A percentile compares a stretch with the other conserved stretches of the same genome.
phyloP scores from a whole-genome alignment of 2,888 invertebrate genomes.

The Hedychridium roseum region DNA sequence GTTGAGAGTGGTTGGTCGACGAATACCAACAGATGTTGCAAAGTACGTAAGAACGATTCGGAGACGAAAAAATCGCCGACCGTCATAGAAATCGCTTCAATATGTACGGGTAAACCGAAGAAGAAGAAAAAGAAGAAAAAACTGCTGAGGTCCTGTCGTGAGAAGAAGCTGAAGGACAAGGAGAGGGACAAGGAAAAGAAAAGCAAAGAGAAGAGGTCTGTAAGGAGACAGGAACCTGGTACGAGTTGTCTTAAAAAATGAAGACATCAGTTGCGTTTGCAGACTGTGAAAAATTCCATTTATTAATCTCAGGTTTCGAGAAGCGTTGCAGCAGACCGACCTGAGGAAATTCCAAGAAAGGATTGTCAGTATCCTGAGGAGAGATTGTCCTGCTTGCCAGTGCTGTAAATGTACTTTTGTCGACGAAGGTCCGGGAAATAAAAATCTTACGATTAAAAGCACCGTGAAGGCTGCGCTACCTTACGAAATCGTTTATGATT shows the following conservation, averaged over 20 bases:
- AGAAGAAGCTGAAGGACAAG: slow-evolving; percentile 15
- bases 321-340: neutral
- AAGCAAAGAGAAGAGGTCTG: slow-evolving; percentile 23
- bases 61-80: slow-evolving; percentile 4
- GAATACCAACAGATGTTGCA: slow-evolving; percentile 8
- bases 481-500: too few relatives aligned
- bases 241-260: slow-evolving; percentile 6
- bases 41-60: neutral
- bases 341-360: neutral
- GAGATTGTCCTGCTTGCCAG: neutral
- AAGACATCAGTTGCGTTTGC: neutral
- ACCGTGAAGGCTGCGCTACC: too few relatives aligned
- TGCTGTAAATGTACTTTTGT: neutral
- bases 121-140: slow-evolving; percentile 17
- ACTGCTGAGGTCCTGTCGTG: slow-evolving; percentile 11
- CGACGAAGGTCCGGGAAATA: too few relatives aligned
- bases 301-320: neutral
- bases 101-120: slow-evolving; percentile 11
- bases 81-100: slow-evolving; percentile 5
- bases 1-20: slow-evolving; percentile 13
- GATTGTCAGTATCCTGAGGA: neutral
- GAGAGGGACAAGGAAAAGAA: slow-evolving; percentile 26
- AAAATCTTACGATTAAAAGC: too few relatives aligned
- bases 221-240: slow-evolving; percentile 13
- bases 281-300: neutral